These are phyloP conservation scores for Ceratosolen fusciceps DNA, from an alignment of 1,140 invertebrate genomes.

Conservation along the genomic window DNA sequence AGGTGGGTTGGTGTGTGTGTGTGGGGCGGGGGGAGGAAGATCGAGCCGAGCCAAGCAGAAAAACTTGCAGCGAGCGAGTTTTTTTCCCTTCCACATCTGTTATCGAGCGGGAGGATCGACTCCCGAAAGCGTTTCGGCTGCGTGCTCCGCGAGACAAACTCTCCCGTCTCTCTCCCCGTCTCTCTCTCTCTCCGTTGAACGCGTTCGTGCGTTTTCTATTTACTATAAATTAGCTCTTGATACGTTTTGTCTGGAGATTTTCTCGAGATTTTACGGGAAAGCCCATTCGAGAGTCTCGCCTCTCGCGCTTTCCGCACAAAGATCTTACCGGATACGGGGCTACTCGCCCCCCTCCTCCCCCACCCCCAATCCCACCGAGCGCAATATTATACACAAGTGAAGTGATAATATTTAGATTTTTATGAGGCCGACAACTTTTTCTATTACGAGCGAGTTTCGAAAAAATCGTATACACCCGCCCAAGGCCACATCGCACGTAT, in stretches of 20 bases:
- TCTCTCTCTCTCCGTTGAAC: conserved; percentile 12
- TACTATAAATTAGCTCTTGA: conserved; percentile 37
- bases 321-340: neutral
- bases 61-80: conserved; percentile 21
- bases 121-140: neutral
- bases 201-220: conserved; percentile 18
- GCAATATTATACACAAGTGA: conserved; percentile 5
- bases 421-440: neutral
- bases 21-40: neutral
- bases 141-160: neutral
- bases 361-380: too few relatives aligned
- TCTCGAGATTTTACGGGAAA: neutral
- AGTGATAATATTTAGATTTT: neutral
- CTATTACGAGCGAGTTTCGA: neutral
- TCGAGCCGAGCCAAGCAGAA: neutral
- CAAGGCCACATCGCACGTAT: too few relatives aligned
- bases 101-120: conserved; percentile 7
- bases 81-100: conserved; percentile 24
- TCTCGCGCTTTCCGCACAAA: neutral
- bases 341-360: neutral
- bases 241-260: conserved; percentile 7
- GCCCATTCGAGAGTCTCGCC: neutral
- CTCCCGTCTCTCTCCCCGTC: too few relatives aligned
- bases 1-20: neutral
- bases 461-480: too few relatives aligned